These are phyloP conservation scores for Myotis yumanensis DNA, from an alignment of 2,113 vertebrate genomes.

Conservation along the genomic window DNA sequence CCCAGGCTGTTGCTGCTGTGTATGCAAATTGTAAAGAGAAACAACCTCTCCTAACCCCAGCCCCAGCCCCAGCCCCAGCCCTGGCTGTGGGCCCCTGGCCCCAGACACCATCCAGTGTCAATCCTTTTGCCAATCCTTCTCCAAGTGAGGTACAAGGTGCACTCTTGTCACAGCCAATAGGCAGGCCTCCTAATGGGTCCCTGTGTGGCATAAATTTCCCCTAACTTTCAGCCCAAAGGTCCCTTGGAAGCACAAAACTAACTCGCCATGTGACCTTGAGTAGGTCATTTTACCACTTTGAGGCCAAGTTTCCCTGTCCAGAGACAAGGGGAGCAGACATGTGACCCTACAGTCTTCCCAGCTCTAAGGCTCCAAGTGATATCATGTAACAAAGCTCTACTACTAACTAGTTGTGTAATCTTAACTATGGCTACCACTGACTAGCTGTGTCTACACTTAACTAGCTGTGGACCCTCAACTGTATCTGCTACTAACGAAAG, in stretches of 20 bases:
- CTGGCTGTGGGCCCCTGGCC: background rate
- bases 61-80: background rate
- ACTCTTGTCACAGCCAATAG: background rate
- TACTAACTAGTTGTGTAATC: background rate
- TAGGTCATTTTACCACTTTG: background rate
- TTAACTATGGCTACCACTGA: background rate
- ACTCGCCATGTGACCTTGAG: background rate
- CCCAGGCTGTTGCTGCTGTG: constrained; percentile 35
- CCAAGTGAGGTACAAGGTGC: background rate
- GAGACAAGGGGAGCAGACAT: background rate
- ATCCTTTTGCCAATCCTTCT: background rate
- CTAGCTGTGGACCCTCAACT: background rate
- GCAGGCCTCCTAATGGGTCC: background rate
- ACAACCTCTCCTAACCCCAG: background rate
- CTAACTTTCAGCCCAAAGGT: background rate
- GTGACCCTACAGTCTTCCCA: background rate
- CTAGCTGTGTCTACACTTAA: background rate
- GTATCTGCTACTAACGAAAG: background rate
- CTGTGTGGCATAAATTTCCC: background rate
- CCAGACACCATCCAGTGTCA: background rate
- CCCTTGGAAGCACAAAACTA: background rate
- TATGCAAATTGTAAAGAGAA: constrained; percentile 63
- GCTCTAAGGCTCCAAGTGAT: background rate
- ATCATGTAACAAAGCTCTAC: background rate
- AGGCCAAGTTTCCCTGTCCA: background rate